Conservation (phyloP, 2,888 invertebrate genomes). For the Galeopsomyia nigrocyanea region DNA sequence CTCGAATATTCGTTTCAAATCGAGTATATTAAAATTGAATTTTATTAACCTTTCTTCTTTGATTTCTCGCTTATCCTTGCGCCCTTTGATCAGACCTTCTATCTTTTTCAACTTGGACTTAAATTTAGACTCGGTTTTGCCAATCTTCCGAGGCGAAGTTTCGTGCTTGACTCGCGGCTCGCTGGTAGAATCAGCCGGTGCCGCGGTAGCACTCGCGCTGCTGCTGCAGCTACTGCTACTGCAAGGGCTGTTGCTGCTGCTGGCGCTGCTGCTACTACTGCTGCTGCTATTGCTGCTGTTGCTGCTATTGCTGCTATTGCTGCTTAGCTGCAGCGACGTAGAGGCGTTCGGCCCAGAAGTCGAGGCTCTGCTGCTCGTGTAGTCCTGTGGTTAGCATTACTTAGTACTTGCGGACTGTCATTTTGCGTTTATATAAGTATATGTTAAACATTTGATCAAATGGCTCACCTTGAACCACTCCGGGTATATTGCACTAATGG, state of each 20-base stretch:
- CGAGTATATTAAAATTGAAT: too few species aligned
- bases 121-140: slow-evolving; percentile 55
- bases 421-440: not conserved
- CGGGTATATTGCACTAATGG: slow-evolving; percentile 92
- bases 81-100: slow-evolving; percentile 55
- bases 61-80: slow-evolving; percentile 60
- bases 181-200: slow-evolving; percentile 57
- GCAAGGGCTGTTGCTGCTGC: slow-evolving; percentile 6
- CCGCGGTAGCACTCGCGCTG: slow-evolving; percentile 49
- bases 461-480: slow-evolving; percentile 85
- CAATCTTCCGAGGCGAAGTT: not conserved
- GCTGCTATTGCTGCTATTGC: slow-evolving; percentile 11
- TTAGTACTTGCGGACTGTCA: too few species aligned
- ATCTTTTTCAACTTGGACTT: slow-evolving; percentile 62
- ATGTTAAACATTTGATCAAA: not conserved
- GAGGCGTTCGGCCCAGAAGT: slow-evolving; percentile 55
- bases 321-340: slow-evolving; percentile 21
- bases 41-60: slow-evolving; percentile 61
- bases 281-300: slow-evolving; percentile 18
- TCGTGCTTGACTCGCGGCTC: slow-evolving; percentile 46
- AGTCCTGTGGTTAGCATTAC: slow-evolving; percentile 56
- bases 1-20: too few species aligned
- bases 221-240: not conserved
- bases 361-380: slow-evolving; percentile 64
- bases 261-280: slow-evolving; percentile 20